Evolutionary conservation across 2,113 vertebrate genomes (phyloP), one percentile per base, ranked within the genome.

Genomic region (Stegastes partitus): DNA sequence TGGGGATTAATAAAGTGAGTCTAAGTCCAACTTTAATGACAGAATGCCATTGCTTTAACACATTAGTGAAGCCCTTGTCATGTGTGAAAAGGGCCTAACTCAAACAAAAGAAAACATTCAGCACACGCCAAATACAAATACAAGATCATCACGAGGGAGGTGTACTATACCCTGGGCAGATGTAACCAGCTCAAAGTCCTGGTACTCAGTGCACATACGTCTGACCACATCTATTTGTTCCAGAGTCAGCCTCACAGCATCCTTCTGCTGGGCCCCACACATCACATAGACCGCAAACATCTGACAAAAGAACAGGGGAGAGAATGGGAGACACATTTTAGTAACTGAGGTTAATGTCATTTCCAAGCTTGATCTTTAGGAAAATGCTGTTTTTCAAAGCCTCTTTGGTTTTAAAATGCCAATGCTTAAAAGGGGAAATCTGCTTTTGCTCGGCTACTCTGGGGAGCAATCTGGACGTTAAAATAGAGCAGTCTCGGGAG

Each of bases 141-240:
- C n/a, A n/a, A n/a, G n/a, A n/a, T n/a, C 5, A 19, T 50, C 5
- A 26, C 23, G 19, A 65, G 3, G 4, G 12, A 58, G 5, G 6
- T 55, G 26, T 67, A 49, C 85, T 68, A 3, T 91, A 98, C 97
- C 97, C 90, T 95, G 58, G 15, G 91, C 87, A 58, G 96, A 95
- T 21, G 93, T 95, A 85, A 96, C 96, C 61, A 98, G 84, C 67
- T 97, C 93, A 68, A 99, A 90, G 49, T 97, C 96, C 23, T 92
- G n/a, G 53, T 96, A 95, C 86, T 94, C 92, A 3, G 88, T 89
- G 79, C 97, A 99, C 93, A 99, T 94, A 71, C 96, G 95, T 74
- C 82, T 95, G 82, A 98, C 92, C 68, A 96, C 87, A 85, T 99
- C 97, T 1, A 98, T 95, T 87, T 99, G 98, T 83, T 99, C 98